Evolutionary conservation across 2,797 vertebrate genomes (phyloP).

Genomic region (Esox lucius): DNA sequence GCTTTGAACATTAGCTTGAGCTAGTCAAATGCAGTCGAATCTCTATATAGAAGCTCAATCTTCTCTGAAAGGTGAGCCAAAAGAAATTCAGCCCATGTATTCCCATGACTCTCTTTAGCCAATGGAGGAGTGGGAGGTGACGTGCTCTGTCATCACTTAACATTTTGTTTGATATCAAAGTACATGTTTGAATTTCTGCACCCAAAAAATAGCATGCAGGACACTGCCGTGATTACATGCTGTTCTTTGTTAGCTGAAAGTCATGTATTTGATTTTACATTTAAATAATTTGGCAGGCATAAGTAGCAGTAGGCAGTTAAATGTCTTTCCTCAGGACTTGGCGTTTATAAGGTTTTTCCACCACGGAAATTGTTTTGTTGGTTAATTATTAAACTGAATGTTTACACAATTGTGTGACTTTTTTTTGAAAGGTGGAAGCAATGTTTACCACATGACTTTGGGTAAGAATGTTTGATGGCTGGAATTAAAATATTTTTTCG

Average conservation of each 20-base stretch:
- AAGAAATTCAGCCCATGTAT: too few relatives aligned
- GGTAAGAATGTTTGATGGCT: conserved; percentile 18
- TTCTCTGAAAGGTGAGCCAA: too few relatives aligned
- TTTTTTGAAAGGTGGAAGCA: conserved; percentile 4
- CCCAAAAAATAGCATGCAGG: too few relatives aligned
- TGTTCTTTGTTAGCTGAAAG: too few relatives aligned
- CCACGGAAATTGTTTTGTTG: conserved; percentile 40
- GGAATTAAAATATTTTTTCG: conserved; percentile 17
- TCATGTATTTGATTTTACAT: too few relatives aligned
- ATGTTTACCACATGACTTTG: conserved; percentile 1
- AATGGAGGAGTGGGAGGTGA: too few relatives aligned
- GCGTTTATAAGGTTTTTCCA: conserved; percentile 52
- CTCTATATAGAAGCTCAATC: too few relatives aligned
- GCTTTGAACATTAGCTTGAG: not conserved
- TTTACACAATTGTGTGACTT: conserved; percentile 40
- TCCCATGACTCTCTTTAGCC: too few relatives aligned
- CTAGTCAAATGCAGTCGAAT: too few relatives aligned
- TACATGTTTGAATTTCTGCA: not conserved
- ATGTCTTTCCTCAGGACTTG: conserved; percentile 47
- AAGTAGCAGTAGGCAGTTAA: conserved; percentile 49
- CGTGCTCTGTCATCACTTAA: too few relatives aligned
- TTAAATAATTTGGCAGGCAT: too few relatives aligned
- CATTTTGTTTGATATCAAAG: not conserved
- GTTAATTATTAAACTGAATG: conserved; percentile 51
- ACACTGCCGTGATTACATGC: too few relatives aligned